Evolutionary conservation across 2,113 vertebrate genomes (phyloP).

Genomic region (Setophaga petechia): DNA sequence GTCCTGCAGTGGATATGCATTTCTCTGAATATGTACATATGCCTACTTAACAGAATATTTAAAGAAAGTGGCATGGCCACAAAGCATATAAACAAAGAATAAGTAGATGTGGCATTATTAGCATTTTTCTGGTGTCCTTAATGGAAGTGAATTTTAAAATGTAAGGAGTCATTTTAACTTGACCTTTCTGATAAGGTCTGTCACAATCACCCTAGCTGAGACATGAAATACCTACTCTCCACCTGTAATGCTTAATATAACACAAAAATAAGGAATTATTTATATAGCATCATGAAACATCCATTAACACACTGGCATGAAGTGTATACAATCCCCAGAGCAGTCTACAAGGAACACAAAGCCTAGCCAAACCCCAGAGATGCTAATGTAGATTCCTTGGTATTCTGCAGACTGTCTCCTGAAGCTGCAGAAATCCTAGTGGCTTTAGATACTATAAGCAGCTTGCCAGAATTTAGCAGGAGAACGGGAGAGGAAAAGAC

Average conservation of each 20-base stretch:
- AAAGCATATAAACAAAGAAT: neutral
- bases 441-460: neutral
- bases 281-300: conserved; percentile 34
- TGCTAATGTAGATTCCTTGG: conserved; percentile 18
- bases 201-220: neutral
- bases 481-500: neutral
- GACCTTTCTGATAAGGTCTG: neutral
- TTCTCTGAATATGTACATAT: neutral
- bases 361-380: conserved; percentile 6
- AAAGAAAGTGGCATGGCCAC: neutral
- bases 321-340: conserved; percentile 35
- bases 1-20: conserved; percentile 9
- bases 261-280: conserved; percentile 36
- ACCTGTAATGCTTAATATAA: conserved; percentile 25
- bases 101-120: neutral
- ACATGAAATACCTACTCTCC: neutral
- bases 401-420: conserved; percentile 45
- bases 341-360: conserved; percentile 9
- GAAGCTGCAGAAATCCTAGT: conserved; percentile 30
- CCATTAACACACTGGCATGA: neutral
- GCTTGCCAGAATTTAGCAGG: neutral
- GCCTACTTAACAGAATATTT: neutral
- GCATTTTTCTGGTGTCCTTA: neutral
- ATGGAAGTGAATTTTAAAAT: neutral
- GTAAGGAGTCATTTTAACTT: neutral